Conservation (phyloP, 2,113 vertebrate species). For the Notarius lentiginosus region DNA sequence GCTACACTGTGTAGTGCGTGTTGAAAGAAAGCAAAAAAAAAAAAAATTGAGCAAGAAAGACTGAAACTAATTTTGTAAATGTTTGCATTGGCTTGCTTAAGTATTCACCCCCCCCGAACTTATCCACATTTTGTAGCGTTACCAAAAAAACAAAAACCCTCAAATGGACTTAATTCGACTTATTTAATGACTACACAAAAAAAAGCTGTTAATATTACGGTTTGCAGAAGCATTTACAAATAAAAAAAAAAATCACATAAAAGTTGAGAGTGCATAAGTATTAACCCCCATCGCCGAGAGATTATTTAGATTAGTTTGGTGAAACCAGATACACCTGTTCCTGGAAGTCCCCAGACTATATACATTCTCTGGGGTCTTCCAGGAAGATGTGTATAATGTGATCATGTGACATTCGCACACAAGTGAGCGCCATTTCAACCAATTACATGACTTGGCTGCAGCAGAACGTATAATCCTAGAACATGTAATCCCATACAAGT, state of each 20-base stretch:
- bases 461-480: neutral
- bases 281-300: neutral
- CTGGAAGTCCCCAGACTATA: neutral
- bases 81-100: neutral
- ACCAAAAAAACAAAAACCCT: neutral
- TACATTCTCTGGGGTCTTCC: neutral
- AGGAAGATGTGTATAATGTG: neutral
- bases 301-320: neutral
- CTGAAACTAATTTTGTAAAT: conserved; percentile 28
- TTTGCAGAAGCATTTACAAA: neutral
- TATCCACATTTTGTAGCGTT: conserved; percentile 1
- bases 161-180: neutral
- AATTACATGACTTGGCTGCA: neutral
- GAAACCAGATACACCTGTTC: neutral
- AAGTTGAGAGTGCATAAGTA: neutral
- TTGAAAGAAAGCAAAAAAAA: conserved; percentile 11
- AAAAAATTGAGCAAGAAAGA: conserved; percentile 34
- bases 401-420: neutral
- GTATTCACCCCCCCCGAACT: neutral
- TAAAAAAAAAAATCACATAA: neutral
- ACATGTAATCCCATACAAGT: neutral
- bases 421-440: neutral
- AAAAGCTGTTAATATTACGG: neutral
- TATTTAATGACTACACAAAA: neutral
- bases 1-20: conserved; percentile 14